Percentiles rank a stretch among this genome's conserved stretches.
Conservation (phyloP, 37 sponge, comb jelly and placozoan genomes). For the Theonella swinhoei region DNA sequence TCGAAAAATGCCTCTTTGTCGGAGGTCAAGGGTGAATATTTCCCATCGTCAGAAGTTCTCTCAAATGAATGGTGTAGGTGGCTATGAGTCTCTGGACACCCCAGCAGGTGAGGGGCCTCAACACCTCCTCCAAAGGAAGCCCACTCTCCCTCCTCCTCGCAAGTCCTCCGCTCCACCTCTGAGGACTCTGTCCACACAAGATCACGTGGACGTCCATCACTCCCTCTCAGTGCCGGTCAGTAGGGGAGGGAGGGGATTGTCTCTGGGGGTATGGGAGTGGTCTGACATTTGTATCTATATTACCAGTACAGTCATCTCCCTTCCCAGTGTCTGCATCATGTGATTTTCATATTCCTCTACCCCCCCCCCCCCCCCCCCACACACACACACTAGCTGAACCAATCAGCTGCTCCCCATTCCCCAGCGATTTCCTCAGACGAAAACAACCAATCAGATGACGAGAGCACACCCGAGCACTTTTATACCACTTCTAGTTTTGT, state of each 20-base stretch:
- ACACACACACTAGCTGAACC: background rate
- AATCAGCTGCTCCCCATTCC: background rate
- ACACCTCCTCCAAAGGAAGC: background rate
- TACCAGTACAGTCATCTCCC: background rate
- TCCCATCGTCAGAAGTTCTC: background rate
- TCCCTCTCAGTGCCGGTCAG: background rate
- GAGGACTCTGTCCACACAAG: background rate
- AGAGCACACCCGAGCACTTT: background rate
- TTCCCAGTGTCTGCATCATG: too few species aligned
- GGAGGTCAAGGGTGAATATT: background rate
- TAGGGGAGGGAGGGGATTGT: background rate
- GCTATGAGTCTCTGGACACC: background rate
- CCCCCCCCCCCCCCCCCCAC: too few species aligned
- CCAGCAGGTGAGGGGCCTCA: background rate
- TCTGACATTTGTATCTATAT: too few species aligned
- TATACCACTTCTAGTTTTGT: slow-evolving; percentile 3
- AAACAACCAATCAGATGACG: background rate
- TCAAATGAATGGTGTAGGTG: background rate
- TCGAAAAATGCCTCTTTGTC: background rate
- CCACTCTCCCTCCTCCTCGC: background rate
- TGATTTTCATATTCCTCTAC: too few species aligned
- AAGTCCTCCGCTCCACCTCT: background rate
- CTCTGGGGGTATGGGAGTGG: background rate
- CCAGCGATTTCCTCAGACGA: slow-evolving; percentile 12
- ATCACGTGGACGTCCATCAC: background rate